Conservation (phyloP, 1,140 invertebrate genomes). For the Atta texana region DNA sequence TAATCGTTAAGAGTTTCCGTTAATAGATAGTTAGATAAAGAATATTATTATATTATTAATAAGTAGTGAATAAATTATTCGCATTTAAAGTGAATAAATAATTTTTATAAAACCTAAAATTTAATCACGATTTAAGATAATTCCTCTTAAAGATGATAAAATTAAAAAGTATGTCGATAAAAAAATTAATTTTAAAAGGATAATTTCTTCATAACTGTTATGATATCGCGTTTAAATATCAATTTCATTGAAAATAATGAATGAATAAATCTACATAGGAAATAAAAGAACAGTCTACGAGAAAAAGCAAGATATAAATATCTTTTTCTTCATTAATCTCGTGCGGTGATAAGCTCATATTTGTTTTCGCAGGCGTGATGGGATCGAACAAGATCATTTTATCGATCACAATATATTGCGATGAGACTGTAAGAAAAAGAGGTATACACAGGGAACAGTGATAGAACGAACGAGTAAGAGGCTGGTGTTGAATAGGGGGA, state of each 20-base stretch:
- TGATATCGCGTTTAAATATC: not conserved
- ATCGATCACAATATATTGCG: constrained; percentile 13
- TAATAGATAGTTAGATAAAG: not conserved
- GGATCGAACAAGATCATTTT: constrained; percentile 23
- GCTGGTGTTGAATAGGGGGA: not conserved
- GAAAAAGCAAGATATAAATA: not conserved
- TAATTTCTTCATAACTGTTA: not conserved
- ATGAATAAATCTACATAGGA: not conserved
- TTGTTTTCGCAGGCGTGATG: not conserved
- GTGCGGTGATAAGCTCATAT: constrained; percentile 6
- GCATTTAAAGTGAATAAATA: not conserved
- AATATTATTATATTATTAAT: not conserved
- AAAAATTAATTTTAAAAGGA: not conserved
- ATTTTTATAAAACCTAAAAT: not conserved
- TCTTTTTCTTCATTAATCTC: not conserved
- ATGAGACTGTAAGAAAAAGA: constrained; percentile 1
- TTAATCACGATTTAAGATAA: not conserved
- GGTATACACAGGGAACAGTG: constrained; percentile 3
- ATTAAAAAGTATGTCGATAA: not conserved
- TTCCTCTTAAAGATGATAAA: not conserved
- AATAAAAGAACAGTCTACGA: not conserved
- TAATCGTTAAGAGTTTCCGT: not conserved
- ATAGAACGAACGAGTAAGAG: constrained; percentile 37
- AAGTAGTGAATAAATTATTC: constrained; percentile 1
- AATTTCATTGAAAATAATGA: not conserved